Evolutionary conservation across 2,797 vertebrate genomes (phyloP).

Genomic region (Coranthus polyacanthus): DNA sequence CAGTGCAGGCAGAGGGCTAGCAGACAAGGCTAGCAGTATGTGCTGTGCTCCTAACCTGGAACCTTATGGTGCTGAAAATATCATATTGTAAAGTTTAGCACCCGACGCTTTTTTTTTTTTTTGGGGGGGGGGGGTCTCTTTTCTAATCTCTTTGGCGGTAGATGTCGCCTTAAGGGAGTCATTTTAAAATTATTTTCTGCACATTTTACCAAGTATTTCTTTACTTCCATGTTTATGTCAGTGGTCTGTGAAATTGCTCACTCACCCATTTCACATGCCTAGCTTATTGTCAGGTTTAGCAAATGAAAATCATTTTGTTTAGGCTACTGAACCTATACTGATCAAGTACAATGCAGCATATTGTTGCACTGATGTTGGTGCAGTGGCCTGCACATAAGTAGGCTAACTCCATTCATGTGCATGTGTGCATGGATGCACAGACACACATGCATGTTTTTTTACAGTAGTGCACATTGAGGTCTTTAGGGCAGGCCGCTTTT

Average conservation of each 20-base stretch:
- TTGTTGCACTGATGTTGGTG: slow-evolving; percentile 44
- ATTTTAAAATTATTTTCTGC: slow-evolving; percentile 14
- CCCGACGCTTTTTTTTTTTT: not conserved
- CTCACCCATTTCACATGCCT: not conserved
- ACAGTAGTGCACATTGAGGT: not conserved
- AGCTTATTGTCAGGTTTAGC: slow-evolving; percentile 3
- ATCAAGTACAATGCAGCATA: slow-evolving; percentile 43
- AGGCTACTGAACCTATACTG: slow-evolving; percentile 17
- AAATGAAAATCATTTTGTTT: slow-evolving; percentile 13
- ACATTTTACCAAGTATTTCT: not conserved
- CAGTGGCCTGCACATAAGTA: slow-evolving; percentile 29
- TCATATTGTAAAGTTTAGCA: slow-evolving; percentile 14
- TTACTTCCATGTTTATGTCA: not conserved
- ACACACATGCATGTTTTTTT: not conserved
- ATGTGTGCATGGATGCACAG: not conserved
- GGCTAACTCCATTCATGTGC: slow-evolving; percentile 7
- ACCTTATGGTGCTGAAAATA: not conserved
- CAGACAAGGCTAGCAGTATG: not conserved
- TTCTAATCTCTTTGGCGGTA: slow-evolving; percentile 18
- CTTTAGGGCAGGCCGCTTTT: not conserved
- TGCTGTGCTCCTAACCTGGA: slow-evolving; percentile 10
- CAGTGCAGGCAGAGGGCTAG: not conserved
- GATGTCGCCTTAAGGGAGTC: slow-evolving; percentile 24
- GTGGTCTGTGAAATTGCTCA: not conserved
- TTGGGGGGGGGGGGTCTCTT: too few relatives aligned